These are phyloP conservation scores for Rhamphomyia laevipes DNA, from an alignment of 2,888 invertebrate species.

Conservation along the genomic window DNA sequence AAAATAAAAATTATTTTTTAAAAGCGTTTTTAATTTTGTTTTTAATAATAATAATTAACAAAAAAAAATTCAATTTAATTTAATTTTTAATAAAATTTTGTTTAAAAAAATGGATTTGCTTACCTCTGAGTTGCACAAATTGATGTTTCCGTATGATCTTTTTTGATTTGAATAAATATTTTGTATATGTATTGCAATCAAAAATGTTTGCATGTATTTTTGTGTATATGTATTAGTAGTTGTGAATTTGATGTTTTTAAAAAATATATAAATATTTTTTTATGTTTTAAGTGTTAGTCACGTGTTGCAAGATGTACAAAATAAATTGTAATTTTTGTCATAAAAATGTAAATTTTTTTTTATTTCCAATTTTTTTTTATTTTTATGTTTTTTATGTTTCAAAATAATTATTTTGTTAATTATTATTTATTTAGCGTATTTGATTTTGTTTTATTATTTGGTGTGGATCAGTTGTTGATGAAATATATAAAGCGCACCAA, in stretches of 20 bases:
- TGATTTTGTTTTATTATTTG: slow-evolving; percentile 12
- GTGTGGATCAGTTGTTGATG: background rate
- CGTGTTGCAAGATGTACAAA: no score
- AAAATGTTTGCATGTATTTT: background rate
- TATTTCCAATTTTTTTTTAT: slow-evolving; percentile 13
- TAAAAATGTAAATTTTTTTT: no score
- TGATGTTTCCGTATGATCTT: slow-evolving; percentile 38
- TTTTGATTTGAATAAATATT: slow-evolving; percentile 11
- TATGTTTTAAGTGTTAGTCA: background rate
- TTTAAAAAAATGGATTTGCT: slow-evolving; percentile 19
- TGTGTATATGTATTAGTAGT: slow-evolving; percentile 1
- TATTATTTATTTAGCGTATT: slow-evolving; percentile 1
- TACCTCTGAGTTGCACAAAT: slow-evolving; percentile 38
- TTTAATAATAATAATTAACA: no score
- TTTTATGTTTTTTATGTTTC: background rate
- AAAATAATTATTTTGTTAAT: slow-evolving; percentile 10
- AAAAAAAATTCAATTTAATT: slow-evolving; percentile 6
- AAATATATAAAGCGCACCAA: no score
- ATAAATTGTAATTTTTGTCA: no score
- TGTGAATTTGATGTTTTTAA: background rate
- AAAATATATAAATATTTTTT: slow-evolving; percentile 3
- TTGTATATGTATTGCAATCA: slow-evolving; percentile 1
- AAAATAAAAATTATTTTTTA: no score
- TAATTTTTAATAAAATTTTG: background rate
- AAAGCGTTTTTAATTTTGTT: no score